These are phyloP conservation scores for Machaerirhynchus nigripectus DNA, from an alignment of 2,113 vertebrate species.

Conservation along the genomic window DNA sequence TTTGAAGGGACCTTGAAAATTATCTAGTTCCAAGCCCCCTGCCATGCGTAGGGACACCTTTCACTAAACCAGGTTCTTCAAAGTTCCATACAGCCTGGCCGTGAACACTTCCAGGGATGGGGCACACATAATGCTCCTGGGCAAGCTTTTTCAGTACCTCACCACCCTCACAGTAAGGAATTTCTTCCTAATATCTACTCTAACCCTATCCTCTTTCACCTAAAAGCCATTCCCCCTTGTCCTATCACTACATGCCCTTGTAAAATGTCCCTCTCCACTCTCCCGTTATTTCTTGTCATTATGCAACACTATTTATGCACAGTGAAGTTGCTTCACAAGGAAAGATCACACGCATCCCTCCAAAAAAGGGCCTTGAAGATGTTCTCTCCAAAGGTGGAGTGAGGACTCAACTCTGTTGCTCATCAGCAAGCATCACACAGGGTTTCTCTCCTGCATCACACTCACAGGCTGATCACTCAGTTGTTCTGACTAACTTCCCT, in stretches of 20 bases:
- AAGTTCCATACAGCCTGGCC: not conserved
- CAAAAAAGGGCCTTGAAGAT: not conserved
- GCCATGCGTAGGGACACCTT: not conserved
- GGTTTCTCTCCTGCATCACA: not conserved
- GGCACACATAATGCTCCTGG: fast-evolving
- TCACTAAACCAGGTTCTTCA: not conserved
- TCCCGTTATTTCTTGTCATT: not conserved
- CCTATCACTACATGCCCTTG: not conserved
- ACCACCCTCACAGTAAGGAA: not conserved
- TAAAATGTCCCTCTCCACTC: not conserved
- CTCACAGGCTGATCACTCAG: not conserved
- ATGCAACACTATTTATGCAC: not conserved
- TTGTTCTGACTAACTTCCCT: not conserved
- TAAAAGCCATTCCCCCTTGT: not conserved
- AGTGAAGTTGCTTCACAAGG: not conserved
- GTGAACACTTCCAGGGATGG: not conserved
- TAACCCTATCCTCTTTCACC: not conserved
- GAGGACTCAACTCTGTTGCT: not conserved
- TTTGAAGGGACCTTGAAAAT: not conserved
- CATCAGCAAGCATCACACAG: not conserved
- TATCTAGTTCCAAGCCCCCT: not conserved
- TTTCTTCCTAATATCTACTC: not conserved
- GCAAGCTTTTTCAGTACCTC: not conserved
- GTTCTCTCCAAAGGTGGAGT: not conserved
- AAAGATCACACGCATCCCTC: not conserved